Conservation (phyloP, 2,888 invertebrate species). For the Cheilosia vulpina region DNA sequence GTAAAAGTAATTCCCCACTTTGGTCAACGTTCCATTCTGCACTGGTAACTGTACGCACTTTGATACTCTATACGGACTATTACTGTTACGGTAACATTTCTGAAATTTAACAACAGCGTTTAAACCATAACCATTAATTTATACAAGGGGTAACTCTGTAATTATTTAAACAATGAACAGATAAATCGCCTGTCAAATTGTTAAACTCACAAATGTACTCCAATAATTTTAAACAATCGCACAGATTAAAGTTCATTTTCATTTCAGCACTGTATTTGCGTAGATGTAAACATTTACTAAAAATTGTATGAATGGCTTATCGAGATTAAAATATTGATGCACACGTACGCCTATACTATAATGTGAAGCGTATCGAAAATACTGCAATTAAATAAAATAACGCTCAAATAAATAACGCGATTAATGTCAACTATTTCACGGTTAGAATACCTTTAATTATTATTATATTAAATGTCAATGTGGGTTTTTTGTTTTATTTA, state of each 20-base stretch:
- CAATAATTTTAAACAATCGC: neutral
- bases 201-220: constrained; percentile 1
- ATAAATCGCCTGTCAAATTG: neutral
- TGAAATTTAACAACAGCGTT: too few relatives aligned
- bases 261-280: neutral
- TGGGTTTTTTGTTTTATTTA: neutral
- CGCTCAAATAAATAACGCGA: neutral
- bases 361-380: neutral
- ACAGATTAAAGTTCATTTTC: constrained; percentile 16
- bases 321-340: neutral
- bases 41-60: too few relatives aligned
- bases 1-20: too few relatives aligned
- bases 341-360: neutral
- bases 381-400: constrained; percentile 2
- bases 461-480: neutral
- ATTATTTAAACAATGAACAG: neutral
- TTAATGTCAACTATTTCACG: neutral
- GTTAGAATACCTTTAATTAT: neutral
- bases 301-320: neutral
- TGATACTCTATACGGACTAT: too few relatives aligned
- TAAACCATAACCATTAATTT: too few relatives aligned
- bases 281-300: neutral
- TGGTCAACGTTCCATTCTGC: too few relatives aligned
- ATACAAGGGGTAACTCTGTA: too few relatives aligned
- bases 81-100: too few relatives aligned